A percentile compares a stretch with the other conserved stretches of the same genome.
These are phyloP conservation scores for Hypomecis atomaria DNA, from an alignment of 2,888 invertebrate species.

Conservation along the genomic window DNA sequence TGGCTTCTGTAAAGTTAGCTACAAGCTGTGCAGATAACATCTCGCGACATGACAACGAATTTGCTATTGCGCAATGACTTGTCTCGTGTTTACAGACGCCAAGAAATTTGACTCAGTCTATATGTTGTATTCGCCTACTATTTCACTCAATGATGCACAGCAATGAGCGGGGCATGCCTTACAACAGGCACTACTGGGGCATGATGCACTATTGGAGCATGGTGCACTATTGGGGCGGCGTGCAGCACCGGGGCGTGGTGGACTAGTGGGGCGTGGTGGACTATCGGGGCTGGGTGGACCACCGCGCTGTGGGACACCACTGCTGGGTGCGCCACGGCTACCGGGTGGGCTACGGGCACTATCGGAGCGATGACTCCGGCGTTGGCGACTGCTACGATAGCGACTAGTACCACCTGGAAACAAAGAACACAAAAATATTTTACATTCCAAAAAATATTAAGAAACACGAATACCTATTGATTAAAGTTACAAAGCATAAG, in stretches of 20 bases:
- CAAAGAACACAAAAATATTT: no score
- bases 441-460: neutral
- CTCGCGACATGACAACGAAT: no score
- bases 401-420: constrained; percentile 74
- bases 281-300: constrained; percentile 50
- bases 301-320: constrained; percentile 54
- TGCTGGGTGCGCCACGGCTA: constrained; percentile 60
- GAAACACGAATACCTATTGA: no score
- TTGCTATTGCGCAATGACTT: no score
- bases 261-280: constrained; percentile 54
- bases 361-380: constrained; percentile 72
- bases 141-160: constrained; percentile 64
- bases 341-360: constrained; percentile 53
- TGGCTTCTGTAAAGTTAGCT: no score
- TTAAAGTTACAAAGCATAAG: no score
- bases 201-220: constrained; percentile 58
- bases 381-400: constrained; percentile 70
- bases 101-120: no score
- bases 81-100: no score
- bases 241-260: constrained; percentile 45
- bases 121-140: no score
- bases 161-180: constrained; percentile 43
- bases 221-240: constrained; percentile 49
- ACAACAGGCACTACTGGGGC: constrained; percentile 55
- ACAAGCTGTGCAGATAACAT: no score